Base-by-base conservation (phyloP, 2,888 invertebrate species). In the Argyresthia albistria region DNA sequence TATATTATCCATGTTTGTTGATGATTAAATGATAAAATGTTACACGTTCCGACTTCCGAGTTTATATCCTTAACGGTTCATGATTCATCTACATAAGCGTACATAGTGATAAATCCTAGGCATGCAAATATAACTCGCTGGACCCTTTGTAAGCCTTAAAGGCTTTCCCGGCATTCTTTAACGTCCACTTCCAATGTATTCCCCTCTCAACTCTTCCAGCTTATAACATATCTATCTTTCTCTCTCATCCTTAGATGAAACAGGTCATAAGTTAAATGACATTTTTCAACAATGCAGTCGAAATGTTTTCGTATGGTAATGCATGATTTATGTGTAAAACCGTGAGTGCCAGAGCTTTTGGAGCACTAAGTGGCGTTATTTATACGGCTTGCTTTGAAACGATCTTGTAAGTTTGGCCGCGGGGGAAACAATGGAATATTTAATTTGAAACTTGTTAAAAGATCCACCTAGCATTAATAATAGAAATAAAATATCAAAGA, bases 241-340 rank as follows among this genome's bases (percentile, higher is more conserved):
- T 72, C 70, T 79, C 78, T 62, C 73, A 77, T 68, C 69, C 68
- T 81, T 75, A 80, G 77, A 76, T 76, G 82, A 73, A 84, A 74
- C 79, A 84, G 80, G 81, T 81, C 83, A 79, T 82, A 84, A 87
- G 83, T 81, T 70, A 69, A 78, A 80, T 83, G 87, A 87, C 86
- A 84, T 82, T 84, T 83, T 56, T 81, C 75, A 86, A 87, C 86
- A 87, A 86, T 79, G 67, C 74, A 68, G 70, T 76, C 76, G 80
- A 82, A 84, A 86, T 84, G 86, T 87, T 87, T 86, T 86, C 80
- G 80, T 84, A 81, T 84, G 78, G 70, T 79, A 81, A 86, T 87
- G n/a, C n/a, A n/a, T n/a, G 87, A 87, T 86, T 86, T 87, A 87
- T 86, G 86, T 77, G 73, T 77, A 68, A 80, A 77, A 76, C 67